A percentile compares a stretch with the other conserved stretches of the same genome.
Evolutionary conservation across 2,113 vertebrate genomes (phyloP).

Genomic region (Oryzias javanicus): DNA sequence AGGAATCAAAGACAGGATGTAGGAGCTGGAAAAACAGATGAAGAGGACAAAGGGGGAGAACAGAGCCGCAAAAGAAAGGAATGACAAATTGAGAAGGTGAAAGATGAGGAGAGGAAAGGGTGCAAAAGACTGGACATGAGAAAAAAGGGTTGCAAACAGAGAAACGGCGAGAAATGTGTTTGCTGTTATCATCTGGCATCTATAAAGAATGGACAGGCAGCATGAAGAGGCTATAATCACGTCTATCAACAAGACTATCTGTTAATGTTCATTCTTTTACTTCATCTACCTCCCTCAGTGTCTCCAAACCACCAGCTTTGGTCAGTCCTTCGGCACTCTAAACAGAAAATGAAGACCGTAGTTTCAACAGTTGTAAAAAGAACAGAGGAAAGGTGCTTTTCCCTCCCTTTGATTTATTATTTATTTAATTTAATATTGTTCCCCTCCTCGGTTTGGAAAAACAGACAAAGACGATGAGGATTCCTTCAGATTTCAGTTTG

Average conservation of each 20-base stretch:
- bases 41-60: slow-evolving; percentile 11
- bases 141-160: slow-evolving; percentile 11
- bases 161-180: slow-evolving; percentile 35
- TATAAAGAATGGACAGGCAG: slow-evolving; percentile 61
- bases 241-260: slow-evolving; percentile 62
- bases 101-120: slow-evolving; percentile 20
- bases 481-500: background rate
- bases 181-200: slow-evolving; percentile 72
- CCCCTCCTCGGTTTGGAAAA: background rate
- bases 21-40: slow-evolving; percentile 10
- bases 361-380: slow-evolving; percentile 33
- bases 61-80: slow-evolving; percentile 11
- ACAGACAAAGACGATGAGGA: background rate
- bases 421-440: background rate
- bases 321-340: slow-evolving; percentile 53
- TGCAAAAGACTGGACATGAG: slow-evolving; percentile 31
- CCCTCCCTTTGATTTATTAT: slow-evolving; percentile 4
- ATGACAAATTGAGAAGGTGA: slow-evolving; percentile 36
- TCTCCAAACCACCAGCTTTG: slow-evolving; percentile 35
- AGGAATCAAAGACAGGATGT: slow-evolving; percentile 37
- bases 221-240: slow-evolving; percentile 64
- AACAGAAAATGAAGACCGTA: slow-evolving; percentile 46
- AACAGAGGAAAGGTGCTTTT: slow-evolving; percentile 31
- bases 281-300: slow-evolving; percentile 38
- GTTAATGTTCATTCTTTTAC: slow-evolving; percentile 47